phyloP scores from a whole-genome alignment of 2,113 vertebrate genomes.

The Copsychus sechellarum region DNA sequence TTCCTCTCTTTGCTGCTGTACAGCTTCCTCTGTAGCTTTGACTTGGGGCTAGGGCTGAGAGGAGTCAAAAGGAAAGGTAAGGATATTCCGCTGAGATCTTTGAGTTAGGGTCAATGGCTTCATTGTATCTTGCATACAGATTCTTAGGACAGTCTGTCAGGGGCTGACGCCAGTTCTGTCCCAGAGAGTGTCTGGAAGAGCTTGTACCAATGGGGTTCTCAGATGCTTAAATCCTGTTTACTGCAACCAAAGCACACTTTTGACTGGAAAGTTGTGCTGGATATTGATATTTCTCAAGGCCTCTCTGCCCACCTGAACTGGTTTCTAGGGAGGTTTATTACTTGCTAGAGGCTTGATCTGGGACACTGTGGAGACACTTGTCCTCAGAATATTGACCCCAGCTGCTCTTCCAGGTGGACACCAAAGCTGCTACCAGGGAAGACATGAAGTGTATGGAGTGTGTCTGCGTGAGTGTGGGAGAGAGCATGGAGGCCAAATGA shows the following conservation, averaged over 20 bases:
- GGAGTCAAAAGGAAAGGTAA: not conserved
- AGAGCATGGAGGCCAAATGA: not conserved
- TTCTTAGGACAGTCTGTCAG: not conserved
- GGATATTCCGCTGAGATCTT: not conserved
- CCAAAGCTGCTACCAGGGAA: not conserved
- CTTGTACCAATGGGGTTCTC: not conserved
- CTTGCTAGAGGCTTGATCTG: not conserved
- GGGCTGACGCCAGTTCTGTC: not conserved
- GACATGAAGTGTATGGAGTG: not conserved
- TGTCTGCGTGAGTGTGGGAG: rapidly evolving
- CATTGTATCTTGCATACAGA: not conserved
- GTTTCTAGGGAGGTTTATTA: not conserved
- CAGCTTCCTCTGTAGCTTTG: not conserved
- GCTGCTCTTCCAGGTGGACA: not conserved
- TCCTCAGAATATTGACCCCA: not conserved
- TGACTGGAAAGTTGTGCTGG: not conserved
- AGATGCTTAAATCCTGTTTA: not conserved
- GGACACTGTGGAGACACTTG: not conserved
- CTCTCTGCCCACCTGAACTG: not conserved
- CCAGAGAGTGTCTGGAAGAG: not conserved
- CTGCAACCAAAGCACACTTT: not conserved
- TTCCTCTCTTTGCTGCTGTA: not conserved
- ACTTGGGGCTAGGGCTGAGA: not conserved
- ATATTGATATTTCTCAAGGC: not conserved
- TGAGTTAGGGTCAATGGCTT: not conserved